Percentiles rank a stretch among this genome's conserved stretches.
Evolutionary conservation across 2,888 invertebrate genomes (phyloP).

Genomic region (Apodemia mormo): DNA sequence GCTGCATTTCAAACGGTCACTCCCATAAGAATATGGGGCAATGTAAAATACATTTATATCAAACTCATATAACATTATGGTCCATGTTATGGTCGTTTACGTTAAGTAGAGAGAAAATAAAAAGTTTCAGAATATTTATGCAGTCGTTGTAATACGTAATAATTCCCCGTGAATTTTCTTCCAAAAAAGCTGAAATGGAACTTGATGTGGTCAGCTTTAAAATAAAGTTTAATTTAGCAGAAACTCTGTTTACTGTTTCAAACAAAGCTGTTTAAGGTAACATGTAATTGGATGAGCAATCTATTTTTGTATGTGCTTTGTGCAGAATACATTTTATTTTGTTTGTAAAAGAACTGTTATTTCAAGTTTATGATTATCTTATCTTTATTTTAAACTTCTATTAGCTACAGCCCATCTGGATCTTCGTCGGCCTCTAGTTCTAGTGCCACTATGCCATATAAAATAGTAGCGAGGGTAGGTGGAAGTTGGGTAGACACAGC

Average conservation of each 20-base stretch:
- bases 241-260: constrained; percentile 52
- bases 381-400: too few relatives aligned
- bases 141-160: neutral
- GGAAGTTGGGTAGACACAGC: too few relatives aligned
- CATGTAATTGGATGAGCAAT: constrained; percentile 3
- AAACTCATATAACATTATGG: too few relatives aligned
- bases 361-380: neutral
- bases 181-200: constrained; percentile 17
- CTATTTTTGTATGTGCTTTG: constrained; percentile 32
- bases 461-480: too few relatives aligned
- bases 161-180: neutral
- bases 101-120: too few relatives aligned
- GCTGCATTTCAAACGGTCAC: too few relatives aligned
- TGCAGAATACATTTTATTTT: neutral
- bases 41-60: too few relatives aligned
- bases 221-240: constrained; percentile 66
- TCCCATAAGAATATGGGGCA: too few relatives aligned
- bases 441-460: too few relatives aligned
- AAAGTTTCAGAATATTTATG: neutral
- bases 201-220: constrained; percentile 51
- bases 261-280: constrained; percentile 44
- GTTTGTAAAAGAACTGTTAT: neutral
- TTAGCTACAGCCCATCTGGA: too few relatives aligned
- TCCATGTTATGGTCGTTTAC: too few relatives aligned
- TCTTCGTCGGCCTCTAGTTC: too few relatives aligned